phyloP scores from a whole-genome alignment of 1,140 invertebrate genomes.

The Hetaerina americana region DNA sequence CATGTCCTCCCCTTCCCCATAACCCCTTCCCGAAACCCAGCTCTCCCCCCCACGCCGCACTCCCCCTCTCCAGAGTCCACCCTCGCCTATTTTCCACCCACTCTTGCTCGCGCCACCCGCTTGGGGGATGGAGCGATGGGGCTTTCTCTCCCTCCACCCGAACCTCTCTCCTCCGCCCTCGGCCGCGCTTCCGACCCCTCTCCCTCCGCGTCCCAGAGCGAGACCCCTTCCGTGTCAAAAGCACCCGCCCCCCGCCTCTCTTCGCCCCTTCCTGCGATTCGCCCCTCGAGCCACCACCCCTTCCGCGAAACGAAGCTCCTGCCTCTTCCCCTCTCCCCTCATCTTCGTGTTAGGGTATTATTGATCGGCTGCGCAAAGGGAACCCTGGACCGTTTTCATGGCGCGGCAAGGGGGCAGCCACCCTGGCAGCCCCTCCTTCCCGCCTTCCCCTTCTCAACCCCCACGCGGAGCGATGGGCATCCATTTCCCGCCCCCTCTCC shows the following conservation, averaged over 20 bases:
- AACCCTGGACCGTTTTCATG: not conserved
- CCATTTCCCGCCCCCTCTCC: no score
- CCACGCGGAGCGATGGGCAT: no score
- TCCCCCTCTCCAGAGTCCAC: not conserved
- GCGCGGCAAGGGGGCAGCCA: not conserved
- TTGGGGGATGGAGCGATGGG: no score
- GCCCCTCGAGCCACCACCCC: no score
- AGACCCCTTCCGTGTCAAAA: not conserved
- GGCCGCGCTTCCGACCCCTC: no score
- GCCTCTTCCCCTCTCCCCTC: not conserved
- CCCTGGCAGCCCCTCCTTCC: not conserved
- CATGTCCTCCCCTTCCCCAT: no score
- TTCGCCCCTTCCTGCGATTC: not conserved
- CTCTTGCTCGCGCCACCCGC: not conserved
- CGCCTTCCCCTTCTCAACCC: not conserved
- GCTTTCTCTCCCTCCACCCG: not conserved
- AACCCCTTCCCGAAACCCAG: not conserved
- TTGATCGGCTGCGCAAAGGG: not conserved
- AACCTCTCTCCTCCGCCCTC: not conserved
- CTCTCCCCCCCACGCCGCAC: not conserved
- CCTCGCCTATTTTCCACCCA: not conserved
- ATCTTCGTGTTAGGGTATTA: not conserved
- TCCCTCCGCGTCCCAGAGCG: no score
- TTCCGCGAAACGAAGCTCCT: no score
- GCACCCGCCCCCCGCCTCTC: not conserved